phyloP scores from a whole-genome alignment of 2,888 invertebrate genomes.

The Spisula subtruncata region DNA sequence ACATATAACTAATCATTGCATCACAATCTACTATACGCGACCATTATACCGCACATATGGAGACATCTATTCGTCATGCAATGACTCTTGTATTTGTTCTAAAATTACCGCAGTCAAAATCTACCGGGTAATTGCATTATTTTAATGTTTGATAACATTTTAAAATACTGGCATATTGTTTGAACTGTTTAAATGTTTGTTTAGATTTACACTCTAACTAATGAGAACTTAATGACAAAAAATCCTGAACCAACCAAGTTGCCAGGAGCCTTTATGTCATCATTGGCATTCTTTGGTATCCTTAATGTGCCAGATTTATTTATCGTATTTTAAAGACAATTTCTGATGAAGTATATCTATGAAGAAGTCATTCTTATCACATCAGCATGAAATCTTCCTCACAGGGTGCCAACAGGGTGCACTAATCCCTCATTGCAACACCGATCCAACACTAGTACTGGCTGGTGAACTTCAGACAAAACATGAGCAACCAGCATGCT shows the following conservation, averaged over 20 bases:
- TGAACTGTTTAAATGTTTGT: conserved; percentile 56
- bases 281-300: conserved; percentile 17
- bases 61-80: background rate
- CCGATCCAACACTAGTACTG: background rate
- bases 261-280: conserved; percentile 24
- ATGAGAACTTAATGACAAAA: conserved; percentile 56
- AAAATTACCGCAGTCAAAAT: conserved; percentile 12
- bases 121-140: conserved; percentile 38
- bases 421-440: background rate
- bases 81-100: conserved; percentile 6
- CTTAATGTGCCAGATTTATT: conserved; percentile 29
- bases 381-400: background rate
- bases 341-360: conserved; percentile 1
- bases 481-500: background rate
- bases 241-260: conserved; percentile 39
- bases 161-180: conserved; percentile 51
- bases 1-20: background rate
- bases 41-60: background rate
- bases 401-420: background rate
- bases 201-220: conserved; percentile 58
- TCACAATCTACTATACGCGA: background rate
- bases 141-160: conserved; percentile 34
- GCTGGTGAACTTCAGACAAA: background rate
- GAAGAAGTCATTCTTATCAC: conserved; percentile 15
- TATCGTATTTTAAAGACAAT: conserved; percentile 30